Percentiles rank a stretch among this genome's conserved stretches.
These are phyloP conservation scores for Psophia crepitans DNA, from an alignment of 2,113 vertebrate species.

Conservation along the genomic window DNA sequence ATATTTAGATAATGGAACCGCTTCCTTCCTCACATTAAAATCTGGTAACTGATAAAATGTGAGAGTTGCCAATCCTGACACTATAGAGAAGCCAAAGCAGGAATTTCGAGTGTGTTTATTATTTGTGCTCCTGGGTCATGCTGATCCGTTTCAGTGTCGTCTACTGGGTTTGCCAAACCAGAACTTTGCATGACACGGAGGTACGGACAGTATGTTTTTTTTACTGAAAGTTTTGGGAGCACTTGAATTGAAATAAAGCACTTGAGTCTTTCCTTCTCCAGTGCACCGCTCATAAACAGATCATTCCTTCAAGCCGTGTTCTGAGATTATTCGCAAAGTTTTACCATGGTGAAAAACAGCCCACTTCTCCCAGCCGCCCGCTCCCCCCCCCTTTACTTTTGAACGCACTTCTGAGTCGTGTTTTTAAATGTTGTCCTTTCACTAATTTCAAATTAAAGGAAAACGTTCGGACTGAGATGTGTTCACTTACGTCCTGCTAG, in stretches of 20 bases:
- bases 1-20: constrained; percentile 84
- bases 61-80: constrained; percentile 61
- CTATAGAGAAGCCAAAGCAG: constrained; percentile 45
- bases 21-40: constrained; percentile 84
- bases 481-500: neutral
- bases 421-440: neutral
- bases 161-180: neutral
- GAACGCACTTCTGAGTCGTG: accelerated
- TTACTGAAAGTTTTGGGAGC: neutral
- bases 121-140: constrained; percentile 27
- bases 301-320: neutral
- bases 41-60: constrained; percentile 80
- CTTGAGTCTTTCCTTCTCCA: neutral
- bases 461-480: neutral
- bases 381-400: neutral
- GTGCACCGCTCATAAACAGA: neutral
- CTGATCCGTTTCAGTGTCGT: neutral
- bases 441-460: neutral
- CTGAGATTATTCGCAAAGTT: neutral
- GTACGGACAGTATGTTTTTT: neutral
- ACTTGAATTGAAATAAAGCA: neutral
- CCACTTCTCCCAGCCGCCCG: neutral
- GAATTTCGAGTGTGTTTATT: constrained; percentile 51
- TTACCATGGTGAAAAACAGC: neutral
- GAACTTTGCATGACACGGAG: neutral